Percentiles rank a stretch among this genome's conserved stretches.
Conservation (phyloP, 92 coral and sea anemone genomes). For the Hydrozoanthus gracilis region DNA sequence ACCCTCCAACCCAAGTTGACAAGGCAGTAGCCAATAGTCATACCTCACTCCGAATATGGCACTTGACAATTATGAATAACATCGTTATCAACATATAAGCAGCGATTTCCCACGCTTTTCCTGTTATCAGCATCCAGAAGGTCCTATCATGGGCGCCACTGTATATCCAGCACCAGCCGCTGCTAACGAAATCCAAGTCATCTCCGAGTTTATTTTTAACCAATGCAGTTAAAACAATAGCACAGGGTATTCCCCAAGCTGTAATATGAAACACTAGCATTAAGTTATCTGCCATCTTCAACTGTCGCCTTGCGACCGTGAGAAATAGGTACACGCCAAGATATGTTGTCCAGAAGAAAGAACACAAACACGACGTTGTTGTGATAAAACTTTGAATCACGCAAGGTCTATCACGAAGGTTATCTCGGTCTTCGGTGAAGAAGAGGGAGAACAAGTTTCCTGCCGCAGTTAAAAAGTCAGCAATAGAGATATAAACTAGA, state of each 20-base stretch:
- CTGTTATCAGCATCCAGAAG: slow-evolving; percentile 88
- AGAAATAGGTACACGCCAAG: slow-evolving; percentile 78
- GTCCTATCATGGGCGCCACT: neutral
- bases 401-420: slow-evolving; percentile 38
- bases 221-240: slow-evolving; percentile 66
- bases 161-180: slow-evolving; percentile 95
- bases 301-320: slow-evolving; percentile 64
- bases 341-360: slow-evolving; percentile 95
- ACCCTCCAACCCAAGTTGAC: too few species aligned
- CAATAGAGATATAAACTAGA: slow-evolving; percentile 87
- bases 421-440: neutral
- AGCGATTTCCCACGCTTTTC: slow-evolving; percentile 93
- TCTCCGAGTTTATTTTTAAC: slow-evolving; percentile 65
- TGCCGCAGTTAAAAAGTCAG: slow-evolving; percentile 87
- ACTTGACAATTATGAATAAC: slow-evolving; percentile 73
- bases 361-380: slow-evolving; percentile 84
- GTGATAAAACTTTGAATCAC: slow-evolving; percentile 81
- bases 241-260: slow-evolving; percentile 85
- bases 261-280: slow-evolving; percentile 72
- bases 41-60: slow-evolving; percentile 86
- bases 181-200: slow-evolving; percentile 54
- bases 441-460: slow-evolving; percentile 62
- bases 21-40: too few species aligned
- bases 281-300: slow-evolving; percentile 65
- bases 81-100: slow-evolving; percentile 66